phyloP scores from a whole-genome alignment of 53 echinoderm and acorn worm genomes.

The Arbacia lixula region DNA sequence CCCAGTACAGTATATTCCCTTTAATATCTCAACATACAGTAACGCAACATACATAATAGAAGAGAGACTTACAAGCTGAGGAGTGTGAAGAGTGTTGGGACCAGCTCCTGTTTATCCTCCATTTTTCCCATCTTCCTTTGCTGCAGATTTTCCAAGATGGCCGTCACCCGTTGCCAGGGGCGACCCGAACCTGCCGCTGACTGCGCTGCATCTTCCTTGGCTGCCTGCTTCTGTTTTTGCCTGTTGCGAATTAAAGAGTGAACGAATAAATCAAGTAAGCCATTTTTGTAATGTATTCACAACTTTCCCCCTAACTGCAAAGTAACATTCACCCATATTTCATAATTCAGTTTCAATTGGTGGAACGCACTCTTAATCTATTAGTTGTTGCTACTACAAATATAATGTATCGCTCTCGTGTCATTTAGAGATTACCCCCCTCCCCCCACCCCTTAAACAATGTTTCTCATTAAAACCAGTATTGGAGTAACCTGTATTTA shows the following conservation, averaged over 20 bases:
- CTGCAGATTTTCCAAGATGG: slow-evolving; percentile 80
- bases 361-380: too few relatives aligned
- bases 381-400: background rate
- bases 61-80: slow-evolving; percentile 74
- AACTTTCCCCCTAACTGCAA: too few relatives aligned
- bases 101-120: slow-evolving; percentile 56
- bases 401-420: background rate
- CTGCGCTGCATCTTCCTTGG: slow-evolving; percentile 4
- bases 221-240: slow-evolving; percentile 31
- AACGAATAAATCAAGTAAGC: background rate
- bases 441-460: too few relatives aligned
- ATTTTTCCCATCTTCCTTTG: slow-evolving; percentile 84
- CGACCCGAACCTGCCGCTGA: slow-evolving; percentile 28
- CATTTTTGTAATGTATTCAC: too few relatives aligned
- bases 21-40: too few relatives aligned
- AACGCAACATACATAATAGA: too few relatives aligned
- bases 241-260: background rate
- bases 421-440: too few relatives aligned
- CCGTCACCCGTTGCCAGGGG: slow-evolving; percentile 81
- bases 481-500: too few relatives aligned
- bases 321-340: too few relatives aligned
- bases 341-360: too few relatives aligned
- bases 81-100: slow-evolving; percentile 74
- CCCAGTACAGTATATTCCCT: too few relatives aligned
- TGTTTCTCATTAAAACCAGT: too few relatives aligned